phyloP scores from a whole-genome alignment of 92 coral and sea anemone genomes.

The Diadumene lineata region DNA sequence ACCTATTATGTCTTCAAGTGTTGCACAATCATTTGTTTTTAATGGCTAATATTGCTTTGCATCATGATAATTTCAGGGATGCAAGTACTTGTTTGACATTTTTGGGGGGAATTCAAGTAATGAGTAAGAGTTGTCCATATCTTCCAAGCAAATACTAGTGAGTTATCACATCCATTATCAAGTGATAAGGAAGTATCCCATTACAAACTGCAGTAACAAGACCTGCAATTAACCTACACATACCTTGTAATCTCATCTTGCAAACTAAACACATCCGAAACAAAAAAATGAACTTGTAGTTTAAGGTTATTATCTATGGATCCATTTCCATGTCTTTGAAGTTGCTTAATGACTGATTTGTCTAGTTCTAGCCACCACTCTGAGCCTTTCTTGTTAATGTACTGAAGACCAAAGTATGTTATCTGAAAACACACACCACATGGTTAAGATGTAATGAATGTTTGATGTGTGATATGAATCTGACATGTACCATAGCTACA shows the following conservation, averaged over 20 bases:
- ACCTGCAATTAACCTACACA: background rate
- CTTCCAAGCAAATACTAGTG: no score
- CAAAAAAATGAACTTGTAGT: constrained; percentile 80
- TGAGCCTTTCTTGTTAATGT: constrained; percentile 59
- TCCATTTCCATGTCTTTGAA: constrained; percentile 58
- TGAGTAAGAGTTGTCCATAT: no score
- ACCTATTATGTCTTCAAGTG: no score
- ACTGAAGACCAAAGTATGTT: constrained; percentile 88
- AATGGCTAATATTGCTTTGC: no score
- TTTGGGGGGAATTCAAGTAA: background rate
- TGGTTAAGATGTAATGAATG: no score
- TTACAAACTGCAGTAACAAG: no score
- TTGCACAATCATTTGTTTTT: no score
- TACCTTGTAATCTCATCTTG: constrained; percentile 84
- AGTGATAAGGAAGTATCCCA: background rate
- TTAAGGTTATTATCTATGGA: constrained; percentile 46
- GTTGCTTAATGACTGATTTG: constrained; percentile 81
- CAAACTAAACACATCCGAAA: constrained; percentile 59
- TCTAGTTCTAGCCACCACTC: constrained; percentile 84
- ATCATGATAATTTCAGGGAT: no score
- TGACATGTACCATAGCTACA: no score
- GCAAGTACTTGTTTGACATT: no score
- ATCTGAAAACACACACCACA: no score
- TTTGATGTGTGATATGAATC: no score
- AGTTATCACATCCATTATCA: background rate